Base-by-base conservation (phyloP, 53 echinoderm and acorn worm species). In the Patiria pectinifera region DNA sequence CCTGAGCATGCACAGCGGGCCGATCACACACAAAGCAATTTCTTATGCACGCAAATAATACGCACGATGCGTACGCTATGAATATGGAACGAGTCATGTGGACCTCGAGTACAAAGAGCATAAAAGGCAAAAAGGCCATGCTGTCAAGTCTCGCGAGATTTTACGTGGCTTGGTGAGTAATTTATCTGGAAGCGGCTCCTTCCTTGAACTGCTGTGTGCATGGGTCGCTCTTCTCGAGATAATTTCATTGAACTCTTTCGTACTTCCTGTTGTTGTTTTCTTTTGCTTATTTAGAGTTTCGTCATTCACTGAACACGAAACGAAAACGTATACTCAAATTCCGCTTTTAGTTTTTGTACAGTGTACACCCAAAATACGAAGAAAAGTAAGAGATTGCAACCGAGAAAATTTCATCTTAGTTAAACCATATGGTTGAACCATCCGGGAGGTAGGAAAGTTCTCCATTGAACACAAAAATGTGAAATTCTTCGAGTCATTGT, bases 1-100 rank as follows among this genome's bases (percentile, higher is more conserved):
- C 89, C 89, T 79, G 59, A 66, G 76, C 89, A 89, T 89, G 80
- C 89, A 89, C 89, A 78, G 60, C 48, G 75, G 9, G 79, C 78
- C 66, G 66, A 18, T 19, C 43, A 8, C 89, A 89, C 89, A 89
- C 89, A 89, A 89, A 89, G 89, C 89, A 89, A 89, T 89, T 89
- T 89, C 89, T 89, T 89, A 89, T 89, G 89, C 89, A 89, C 89
- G 89, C 89, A 89, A 80, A 89, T 62, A 63, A 79, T 48, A 89
- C 79, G 89, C 81, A 89, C 89, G 89, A 80, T 80, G 89, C 62
- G 24, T 60, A 89, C 80, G 35, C 80, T 80, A 89, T 89, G 89
- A 89, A 89, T 89, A 89, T 89, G 89, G 89, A 89, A 89, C 89
- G 62, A 47, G 26, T n/a, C 26, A 76, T 62, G 35, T 35, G 62